Conservation (phyloP, 2,888 invertebrate genomes). For the Drosophila pseudotalamancana region DNA sequence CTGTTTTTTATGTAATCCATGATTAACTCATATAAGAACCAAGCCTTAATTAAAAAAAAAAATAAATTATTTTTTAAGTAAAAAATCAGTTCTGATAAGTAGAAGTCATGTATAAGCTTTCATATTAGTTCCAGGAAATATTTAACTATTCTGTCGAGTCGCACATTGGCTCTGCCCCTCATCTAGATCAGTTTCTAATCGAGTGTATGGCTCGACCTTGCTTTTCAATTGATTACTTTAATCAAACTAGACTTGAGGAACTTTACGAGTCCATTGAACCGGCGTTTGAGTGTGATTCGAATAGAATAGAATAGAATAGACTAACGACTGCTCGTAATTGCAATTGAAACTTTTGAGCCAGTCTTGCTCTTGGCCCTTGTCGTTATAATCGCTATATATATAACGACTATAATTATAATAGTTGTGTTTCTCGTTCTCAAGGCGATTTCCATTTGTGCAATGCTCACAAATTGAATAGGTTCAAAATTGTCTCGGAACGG, state of each 20-base stretch:
- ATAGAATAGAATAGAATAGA: background rate
- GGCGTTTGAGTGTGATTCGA: constrained; percentile 3
- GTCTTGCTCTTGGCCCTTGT: constrained; percentile 3
- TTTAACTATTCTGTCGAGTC: no score
- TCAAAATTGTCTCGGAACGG: background rate
- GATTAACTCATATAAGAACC: no score
- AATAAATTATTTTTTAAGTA: no score
- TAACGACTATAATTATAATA: background rate
- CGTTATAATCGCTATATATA: background rate
- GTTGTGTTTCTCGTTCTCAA: constrained; percentile 30
- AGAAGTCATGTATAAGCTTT: no score
- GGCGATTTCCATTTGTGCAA: constrained; percentile 45
- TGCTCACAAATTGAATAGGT: constrained; percentile 38
- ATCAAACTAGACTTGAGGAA: constrained; percentile 60
- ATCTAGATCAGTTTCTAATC: background rate
- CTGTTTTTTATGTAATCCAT: no score
- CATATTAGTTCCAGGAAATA: no score
- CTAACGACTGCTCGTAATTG: constrained; percentile 1
- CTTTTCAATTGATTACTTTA: constrained; percentile 38
- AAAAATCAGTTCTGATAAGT: no score
- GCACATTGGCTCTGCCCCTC: no score
- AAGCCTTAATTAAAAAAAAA: no score
- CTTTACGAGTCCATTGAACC: constrained; percentile 60
- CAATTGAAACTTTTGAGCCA: constrained; percentile 9
- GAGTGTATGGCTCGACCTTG: constrained; percentile 44